Percentiles rank a stretch among this genome's conserved stretches.
These are phyloP conservation scores for Meloe dianella DNA, from an alignment of 2,888 invertebrate genomes.

Conservation along the genomic window DNA sequence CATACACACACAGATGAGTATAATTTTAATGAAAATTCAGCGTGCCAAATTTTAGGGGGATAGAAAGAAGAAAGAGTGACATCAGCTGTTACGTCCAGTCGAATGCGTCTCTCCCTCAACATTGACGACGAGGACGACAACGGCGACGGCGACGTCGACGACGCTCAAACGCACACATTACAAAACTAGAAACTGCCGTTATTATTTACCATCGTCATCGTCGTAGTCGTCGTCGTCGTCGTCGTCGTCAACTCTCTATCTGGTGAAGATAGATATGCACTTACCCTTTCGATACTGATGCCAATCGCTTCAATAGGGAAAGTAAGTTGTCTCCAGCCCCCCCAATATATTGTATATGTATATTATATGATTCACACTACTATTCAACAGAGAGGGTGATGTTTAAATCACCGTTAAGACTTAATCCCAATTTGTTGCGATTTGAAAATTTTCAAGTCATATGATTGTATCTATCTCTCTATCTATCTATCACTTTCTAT, in stretches of 20 bases:
- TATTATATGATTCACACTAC: slow-evolving; percentile 51
- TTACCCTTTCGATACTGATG: slow-evolving; percentile 6
- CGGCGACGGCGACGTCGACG: slow-evolving; percentile 51
- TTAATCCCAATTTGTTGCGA: slow-evolving; percentile 60
- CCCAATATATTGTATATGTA: no score
- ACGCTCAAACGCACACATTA: slow-evolving; percentile 22
- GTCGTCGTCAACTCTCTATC: slow-evolving; percentile 12
- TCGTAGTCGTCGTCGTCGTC: slow-evolving; percentile 15
- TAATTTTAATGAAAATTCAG: slow-evolving; percentile 61
- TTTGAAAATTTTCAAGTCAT: slow-evolving; percentile 58
- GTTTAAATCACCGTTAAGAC: slow-evolving; percentile 58
- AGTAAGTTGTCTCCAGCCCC: slow-evolving; percentile 9
- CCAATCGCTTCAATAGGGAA: background rate
- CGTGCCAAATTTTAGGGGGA: slow-evolving; percentile 53
- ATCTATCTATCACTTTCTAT: background rate
- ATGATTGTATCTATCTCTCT: no score
- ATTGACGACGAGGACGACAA: slow-evolving; percentile 55
- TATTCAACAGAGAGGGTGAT: slow-evolving; percentile 47
- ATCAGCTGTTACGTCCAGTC: slow-evolving; percentile 63
- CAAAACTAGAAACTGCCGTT: background rate
- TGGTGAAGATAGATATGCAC: background rate
- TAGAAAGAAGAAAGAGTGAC: slow-evolving; percentile 60
- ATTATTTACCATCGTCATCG: slow-evolving; percentile 12
- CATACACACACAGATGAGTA: slow-evolving; percentile 44
- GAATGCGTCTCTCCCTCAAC: slow-evolving; percentile 58